A percentile compares a stretch with the other conserved stretches of the same genome.
phyloP scores from a whole-genome alignment of 2,888 invertebrate species.

The Smittia sp. region DNA sequence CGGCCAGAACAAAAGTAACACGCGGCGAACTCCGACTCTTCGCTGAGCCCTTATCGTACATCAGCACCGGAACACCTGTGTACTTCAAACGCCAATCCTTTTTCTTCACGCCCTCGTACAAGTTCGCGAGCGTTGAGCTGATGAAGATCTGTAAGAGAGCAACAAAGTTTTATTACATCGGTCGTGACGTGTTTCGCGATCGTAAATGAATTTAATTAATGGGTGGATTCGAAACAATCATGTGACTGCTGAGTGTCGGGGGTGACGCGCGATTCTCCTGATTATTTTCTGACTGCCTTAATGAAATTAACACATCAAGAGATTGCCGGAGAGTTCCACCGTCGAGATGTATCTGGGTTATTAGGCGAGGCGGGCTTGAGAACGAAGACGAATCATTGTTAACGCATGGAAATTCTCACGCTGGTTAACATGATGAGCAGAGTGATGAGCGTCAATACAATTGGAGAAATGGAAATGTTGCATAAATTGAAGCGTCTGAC shows the following conservation, averaged over 20 bases:
- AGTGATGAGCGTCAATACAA: background rate
- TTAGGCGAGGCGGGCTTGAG: background rate
- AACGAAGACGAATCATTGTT: background rate
- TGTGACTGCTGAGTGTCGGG: background rate
- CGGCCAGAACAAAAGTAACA: constrained; percentile 70
- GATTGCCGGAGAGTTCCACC: no score
- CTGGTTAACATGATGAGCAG: background rate
- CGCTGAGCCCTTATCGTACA: constrained; percentile 74
- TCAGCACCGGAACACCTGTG: constrained; percentile 75
- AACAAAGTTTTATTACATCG: background rate
- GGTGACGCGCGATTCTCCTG: background rate
- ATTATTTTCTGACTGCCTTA: no score
- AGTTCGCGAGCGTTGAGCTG: constrained; percentile 70
- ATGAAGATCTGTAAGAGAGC: constrained; percentile 62
- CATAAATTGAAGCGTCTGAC: no score
- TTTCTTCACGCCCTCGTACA: constrained; percentile 62
- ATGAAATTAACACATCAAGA: background rate
- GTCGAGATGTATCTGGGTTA: background rate
- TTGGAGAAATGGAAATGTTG: background rate
- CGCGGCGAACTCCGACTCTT: constrained; percentile 65
- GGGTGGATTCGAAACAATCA: background rate
- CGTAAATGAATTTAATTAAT: background rate
- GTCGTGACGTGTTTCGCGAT: background rate
- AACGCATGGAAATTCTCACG: background rate
- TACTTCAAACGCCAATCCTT: constrained; percentile 70